Base-by-base conservation (phyloP, 1,140 invertebrate genomes). In the Brachionus asplanchnoidis region DNA sequence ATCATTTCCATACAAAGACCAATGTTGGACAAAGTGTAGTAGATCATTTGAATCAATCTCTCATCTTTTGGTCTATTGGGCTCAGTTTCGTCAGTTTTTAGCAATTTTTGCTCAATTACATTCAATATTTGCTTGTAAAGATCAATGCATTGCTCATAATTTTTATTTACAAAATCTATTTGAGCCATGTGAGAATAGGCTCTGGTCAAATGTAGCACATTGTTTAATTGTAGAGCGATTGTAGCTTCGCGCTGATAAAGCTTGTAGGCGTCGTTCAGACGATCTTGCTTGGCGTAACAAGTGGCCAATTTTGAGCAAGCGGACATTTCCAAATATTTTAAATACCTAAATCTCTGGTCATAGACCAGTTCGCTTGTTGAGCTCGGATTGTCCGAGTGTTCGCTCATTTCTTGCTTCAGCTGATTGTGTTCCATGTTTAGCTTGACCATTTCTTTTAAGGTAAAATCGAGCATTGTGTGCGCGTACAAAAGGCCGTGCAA, bases 1-100 rank as follows among this genome's bases (percentile, higher is more conserved):
- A 82, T 44, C 79, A 82, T 82, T 65, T 82, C 53, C 79, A 82
- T 82, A 20, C 79, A 82, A 32, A 82, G 79, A 44, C 79, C 79
- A 40, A 82, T 65, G n/a, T 82, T 82, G 14, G 79, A 82, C 26
- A 82, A n/a, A 20, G 79, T 82, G 12, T 28, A 82, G 40, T 82
- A 82, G 11, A 82, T 82, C 79, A 82, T 82, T 82, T 82, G 79
- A 44, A 82, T 68, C 23, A 82, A 28, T 17, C 79, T 53, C 26
- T 82, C 79, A 28, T 82, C 79, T 65, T 82, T 82, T 42, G 36
- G 36, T 17, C 60, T 68, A 12, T 44, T 46, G 11, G 20, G 5
- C 11, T 65, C 79, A 3, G 8, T 28, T 44, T 82, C 53, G 8
- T 82, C 44, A 8, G 50, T 36, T 26, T 80, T 60, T 9, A 82